Evolutionary conservation across 2,888 invertebrate species (phyloP).

Genomic region (Diplolepis rosae): DNA sequence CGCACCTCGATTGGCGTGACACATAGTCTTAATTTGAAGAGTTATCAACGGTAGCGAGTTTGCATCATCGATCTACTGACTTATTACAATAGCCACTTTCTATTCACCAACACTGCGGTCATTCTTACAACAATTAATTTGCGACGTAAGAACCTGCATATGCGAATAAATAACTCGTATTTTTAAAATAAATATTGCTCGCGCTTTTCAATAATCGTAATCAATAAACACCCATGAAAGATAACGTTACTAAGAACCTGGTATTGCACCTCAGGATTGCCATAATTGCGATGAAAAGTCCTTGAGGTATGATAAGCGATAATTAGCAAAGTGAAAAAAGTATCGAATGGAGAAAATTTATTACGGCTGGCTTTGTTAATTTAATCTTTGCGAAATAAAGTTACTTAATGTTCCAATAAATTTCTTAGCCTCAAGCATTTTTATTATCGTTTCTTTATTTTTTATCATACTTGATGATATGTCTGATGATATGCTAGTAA

Average conservation of each 20-base stretch:
- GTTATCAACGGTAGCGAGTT: slow-evolving; percentile 14
- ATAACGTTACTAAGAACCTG: background rate
- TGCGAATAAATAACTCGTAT: background rate
- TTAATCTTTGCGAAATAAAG: background rate
- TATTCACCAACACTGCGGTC: background rate
- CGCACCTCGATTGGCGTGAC: background rate
- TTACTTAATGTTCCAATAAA: background rate
- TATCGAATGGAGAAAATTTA: background rate
- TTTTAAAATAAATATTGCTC: background rate
- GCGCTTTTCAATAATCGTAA: background rate
- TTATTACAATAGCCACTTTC: slow-evolving; percentile 14
- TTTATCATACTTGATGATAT: too few relatives aligned
- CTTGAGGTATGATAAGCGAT: slow-evolving; percentile 15
- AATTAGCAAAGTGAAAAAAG: slow-evolving; percentile 3
- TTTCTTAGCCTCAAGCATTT: background rate
- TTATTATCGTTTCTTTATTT: too few relatives aligned
- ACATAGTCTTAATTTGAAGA: slow-evolving; percentile 3
- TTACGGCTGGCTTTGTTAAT: slow-evolving; percentile 1
- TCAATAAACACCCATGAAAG: background rate
- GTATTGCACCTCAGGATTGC: background rate
- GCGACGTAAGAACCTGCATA: background rate
- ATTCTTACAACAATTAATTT: slow-evolving; percentile 10
- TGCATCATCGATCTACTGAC: slow-evolving; percentile 5
- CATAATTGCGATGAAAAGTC: background rate
- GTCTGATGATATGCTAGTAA: too few relatives aligned